Base-by-base conservation (phyloP, 2,113 vertebrate genomes). In the Lophochroa leadbeateri region DNA sequence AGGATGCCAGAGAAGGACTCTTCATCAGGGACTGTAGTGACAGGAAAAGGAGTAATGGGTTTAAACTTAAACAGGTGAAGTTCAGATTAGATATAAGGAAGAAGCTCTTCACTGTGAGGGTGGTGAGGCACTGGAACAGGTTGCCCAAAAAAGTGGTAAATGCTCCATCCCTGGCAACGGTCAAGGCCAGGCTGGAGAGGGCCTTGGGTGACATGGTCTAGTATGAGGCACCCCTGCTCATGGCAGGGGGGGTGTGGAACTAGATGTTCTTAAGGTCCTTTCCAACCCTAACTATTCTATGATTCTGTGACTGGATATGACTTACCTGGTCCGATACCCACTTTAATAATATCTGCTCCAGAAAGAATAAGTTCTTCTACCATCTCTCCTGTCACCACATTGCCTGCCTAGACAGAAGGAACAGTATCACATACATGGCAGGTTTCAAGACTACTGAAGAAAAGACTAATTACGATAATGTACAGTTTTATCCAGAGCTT, bases 381-480 rank as follows among this genome's bases (percentile, higher is more conserved):
- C 99, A 99, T 99, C 97, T 99, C 99, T 63, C 99, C 99, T 3
- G 99, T 99, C 64, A 99, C 99, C 96, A 99, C 99, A 10, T 99
- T 99, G 41, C 99, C 99, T 82, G 99, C 99, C 99, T 99, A 77
- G 91, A 97, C 68, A 97, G 47, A 97, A 88, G 93, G 53, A 97
- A 95, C 33, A 96, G 3, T 31, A 92, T 92, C 55, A 97, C 27
- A 35, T 27, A 72, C 18, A 81, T 6, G 20, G 64, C 23, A 87
- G 69, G 91, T 87, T 86, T 84, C 65, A 91, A 82, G 46, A 63
- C 21, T 68, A 44, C 28, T 44, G 33, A 17, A 68, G 23, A 46
- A 25, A 88, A 88, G 47, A 57, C 35, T 67, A 55, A 63, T 24
- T 11, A 64, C 1, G 2, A 57, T 33, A 75, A 69, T 3, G 8